Conservation (phyloP, 2,797 vertebrate species). For the Lithobates pipiens region DNA sequence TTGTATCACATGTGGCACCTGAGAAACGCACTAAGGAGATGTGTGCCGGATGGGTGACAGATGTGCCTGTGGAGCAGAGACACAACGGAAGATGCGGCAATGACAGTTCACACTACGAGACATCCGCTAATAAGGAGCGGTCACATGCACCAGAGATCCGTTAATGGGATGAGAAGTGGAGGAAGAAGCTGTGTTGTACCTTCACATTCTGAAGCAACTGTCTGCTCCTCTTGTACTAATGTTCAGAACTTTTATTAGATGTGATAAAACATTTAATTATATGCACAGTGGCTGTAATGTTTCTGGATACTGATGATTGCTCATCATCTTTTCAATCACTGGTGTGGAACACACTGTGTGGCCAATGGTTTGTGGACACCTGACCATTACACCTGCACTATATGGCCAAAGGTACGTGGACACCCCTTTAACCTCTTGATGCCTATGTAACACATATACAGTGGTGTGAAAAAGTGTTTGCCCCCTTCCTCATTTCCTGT, state of each 20-base stretch:
- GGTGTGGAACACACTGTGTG: too few relatives aligned
- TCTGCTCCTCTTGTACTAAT: background rate
- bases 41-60: slow-evolving; percentile 12
- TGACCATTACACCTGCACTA: too few relatives aligned
- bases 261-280: background rate
- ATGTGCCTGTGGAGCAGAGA: slow-evolving; percentile 8
- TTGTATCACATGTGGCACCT: slow-evolving; percentile 34
- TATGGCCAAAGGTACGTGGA: too few relatives aligned
- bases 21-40: slow-evolving; percentile 27
- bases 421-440: too few relatives aligned
- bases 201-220: background rate
- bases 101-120: slow-evolving; percentile 20
- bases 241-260: slow-evolving; percentile 2
- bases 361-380: too few relatives aligned
- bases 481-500: too few relatives aligned
- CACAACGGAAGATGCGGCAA: background rate
- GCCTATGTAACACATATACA: too few relatives aligned
- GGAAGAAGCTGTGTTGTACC: background rate
- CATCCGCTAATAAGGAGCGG: slow-evolving; percentile 11
- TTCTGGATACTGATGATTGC: too few relatives aligned
- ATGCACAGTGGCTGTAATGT: background rate
- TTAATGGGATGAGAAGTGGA: background rate
- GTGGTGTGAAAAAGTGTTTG: too few relatives aligned
- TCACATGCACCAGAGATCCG: background rate
- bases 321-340: too few relatives aligned